These are phyloP conservation scores for Nasonia longicornis DNA, from an alignment of 1,140 invertebrate genomes.

Conservation along the genomic window DNA sequence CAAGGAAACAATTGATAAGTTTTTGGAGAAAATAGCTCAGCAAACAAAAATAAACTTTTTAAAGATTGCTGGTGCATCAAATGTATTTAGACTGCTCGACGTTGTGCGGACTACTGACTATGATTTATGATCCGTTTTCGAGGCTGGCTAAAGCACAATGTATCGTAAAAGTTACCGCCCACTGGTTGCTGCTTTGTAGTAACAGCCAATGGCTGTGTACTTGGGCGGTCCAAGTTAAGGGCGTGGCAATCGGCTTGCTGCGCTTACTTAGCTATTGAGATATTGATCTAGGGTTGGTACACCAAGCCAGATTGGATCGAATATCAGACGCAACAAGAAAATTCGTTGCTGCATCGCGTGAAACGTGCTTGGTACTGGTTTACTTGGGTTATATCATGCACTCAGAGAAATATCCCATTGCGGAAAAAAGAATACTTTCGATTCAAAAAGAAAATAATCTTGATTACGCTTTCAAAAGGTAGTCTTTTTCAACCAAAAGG, in stretches of 20 bases:
- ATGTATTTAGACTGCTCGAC: constrained; percentile 56
- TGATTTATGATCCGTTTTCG: constrained; percentile 61
- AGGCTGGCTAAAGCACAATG: constrained; percentile 48
- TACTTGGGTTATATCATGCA: constrained; percentile 19
- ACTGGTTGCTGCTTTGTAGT: neutral
- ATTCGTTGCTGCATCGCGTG: constrained; percentile 35
- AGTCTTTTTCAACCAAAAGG: no score
- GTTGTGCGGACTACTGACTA: constrained; percentile 59
- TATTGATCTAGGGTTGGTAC: constrained; percentile 59
- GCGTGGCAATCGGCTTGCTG: constrained; percentile 43
- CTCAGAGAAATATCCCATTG: no score
- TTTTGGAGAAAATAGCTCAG: neutral
- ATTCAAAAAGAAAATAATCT: no score
- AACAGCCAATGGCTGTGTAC: constrained; percentile 38
- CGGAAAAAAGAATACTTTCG: no score
- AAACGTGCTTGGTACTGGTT: neutral
- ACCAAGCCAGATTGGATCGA: constrained; percentile 35
- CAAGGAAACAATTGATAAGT: constrained; percentile 20
- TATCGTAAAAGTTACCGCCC: constrained; percentile 44
- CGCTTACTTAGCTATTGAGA: constrained; percentile 54
- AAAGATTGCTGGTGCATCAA: constrained; percentile 29
- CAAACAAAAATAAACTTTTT: constrained; percentile 24
- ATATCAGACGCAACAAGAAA: constrained; percentile 1
- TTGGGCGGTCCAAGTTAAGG: constrained; percentile 46
- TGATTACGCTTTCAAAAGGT: no score